Evolutionary conservation across 2,888 invertebrate genomes (phyloP).

Genomic region (Polydrusus cervinus): DNA sequence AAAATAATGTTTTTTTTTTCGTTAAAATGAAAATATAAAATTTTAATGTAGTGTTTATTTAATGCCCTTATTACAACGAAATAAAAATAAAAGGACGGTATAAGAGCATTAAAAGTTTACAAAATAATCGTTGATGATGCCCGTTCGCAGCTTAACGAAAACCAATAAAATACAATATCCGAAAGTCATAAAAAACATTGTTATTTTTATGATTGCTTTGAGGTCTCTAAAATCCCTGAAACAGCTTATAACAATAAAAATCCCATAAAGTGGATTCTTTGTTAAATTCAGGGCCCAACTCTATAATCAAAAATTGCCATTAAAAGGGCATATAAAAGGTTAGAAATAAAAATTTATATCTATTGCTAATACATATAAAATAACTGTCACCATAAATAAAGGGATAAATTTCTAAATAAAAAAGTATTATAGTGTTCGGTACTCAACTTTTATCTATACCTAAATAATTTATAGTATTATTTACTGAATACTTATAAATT

Average conservation of each 20-base stretch:
- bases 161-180: constrained; percentile 32
- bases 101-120: constrained; percentile 1
- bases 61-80: background rate
- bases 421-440: background rate
- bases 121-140: constrained; percentile 10
- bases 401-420: background rate
- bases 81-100: constrained; percentile 6
- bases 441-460: background rate
- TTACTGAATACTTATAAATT: no score
- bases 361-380: constrained; percentile 27
- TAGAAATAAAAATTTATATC: constrained; percentile 29
- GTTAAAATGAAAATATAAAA: background rate
- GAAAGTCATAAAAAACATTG: constrained; percentile 34
- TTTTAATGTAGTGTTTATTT: constrained; percentile 8
- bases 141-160: constrained; percentile 26
- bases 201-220: constrained; percentile 30
- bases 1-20: no score
- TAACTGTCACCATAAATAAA: background rate
- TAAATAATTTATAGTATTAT: no score
- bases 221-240: constrained; percentile 22
- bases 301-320: constrained; percentile 30
- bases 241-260: constrained; percentile 40
- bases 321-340: constrained; percentile 26
- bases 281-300: constrained; percentile 23
- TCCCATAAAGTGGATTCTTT: constrained; percentile 36